Percentiles rank a stretch among this genome's conserved stretches.
These are phyloP conservation scores for Orthonychiurus folsomi DNA, from an alignment of 2,888 invertebrate species.

Conservation along the genomic window DNA sequence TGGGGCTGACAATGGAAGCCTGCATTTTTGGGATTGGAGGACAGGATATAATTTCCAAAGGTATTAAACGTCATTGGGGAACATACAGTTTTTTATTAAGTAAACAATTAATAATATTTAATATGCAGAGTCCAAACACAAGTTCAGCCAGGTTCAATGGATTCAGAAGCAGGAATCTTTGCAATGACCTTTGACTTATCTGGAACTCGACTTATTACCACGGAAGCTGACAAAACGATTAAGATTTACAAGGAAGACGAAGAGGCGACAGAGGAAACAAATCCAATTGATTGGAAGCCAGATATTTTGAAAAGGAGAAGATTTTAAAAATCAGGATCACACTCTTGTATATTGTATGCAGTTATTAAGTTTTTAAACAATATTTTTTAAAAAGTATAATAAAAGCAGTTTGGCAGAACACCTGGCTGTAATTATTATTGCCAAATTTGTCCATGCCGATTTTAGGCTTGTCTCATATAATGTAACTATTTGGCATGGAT, in stretches of 20 bases:
- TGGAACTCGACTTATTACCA: conserved; percentile 87
- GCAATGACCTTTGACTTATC: conserved; percentile 90
- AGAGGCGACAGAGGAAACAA: conserved; percentile 86
- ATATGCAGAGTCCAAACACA: conserved; percentile 56
- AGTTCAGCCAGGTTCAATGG: conserved; percentile 98
- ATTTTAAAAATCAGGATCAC: too few species aligned
- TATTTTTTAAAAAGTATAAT: too few species aligned
- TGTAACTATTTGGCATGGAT: too few species aligned
- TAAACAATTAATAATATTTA: too few species aligned
- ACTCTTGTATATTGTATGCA: too few species aligned
- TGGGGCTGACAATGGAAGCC: conserved; percentile 95
- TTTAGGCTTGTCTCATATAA: too few species aligned
- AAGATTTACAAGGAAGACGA: conserved; percentile 98
- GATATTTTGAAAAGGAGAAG: conserved; percentile 87
- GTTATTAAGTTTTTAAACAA: too few species aligned
- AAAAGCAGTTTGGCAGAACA: too few species aligned
- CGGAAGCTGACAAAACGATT: conserved; percentile 98
- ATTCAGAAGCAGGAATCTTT: conserved; percentile 96
- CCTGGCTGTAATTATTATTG: too few species aligned
- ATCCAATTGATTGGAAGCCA: conserved; percentile 96
- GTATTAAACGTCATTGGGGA: too few species aligned
- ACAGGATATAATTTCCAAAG: conserved; percentile 98
- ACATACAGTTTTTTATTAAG: background rate
- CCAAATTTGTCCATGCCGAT: too few species aligned
- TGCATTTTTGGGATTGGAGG: conserved; percentile 98